Evolutionary conservation across 2,888 invertebrate genomes (phyloP).

Genomic region (Seira musarum): DNA sequence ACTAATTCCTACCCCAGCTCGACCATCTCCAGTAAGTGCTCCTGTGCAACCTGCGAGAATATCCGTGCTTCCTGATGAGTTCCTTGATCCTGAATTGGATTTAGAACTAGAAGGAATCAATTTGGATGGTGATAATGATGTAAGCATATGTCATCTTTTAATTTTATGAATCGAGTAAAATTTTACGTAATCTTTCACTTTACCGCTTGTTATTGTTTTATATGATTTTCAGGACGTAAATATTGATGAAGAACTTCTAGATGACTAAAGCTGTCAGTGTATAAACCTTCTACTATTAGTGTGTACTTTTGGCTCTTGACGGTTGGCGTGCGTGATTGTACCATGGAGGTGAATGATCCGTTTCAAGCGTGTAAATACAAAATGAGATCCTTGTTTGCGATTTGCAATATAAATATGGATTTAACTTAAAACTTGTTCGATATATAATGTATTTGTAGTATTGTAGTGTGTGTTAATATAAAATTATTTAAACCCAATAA

Average conservation of each 20-base stretch:
- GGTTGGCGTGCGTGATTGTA: neutral
- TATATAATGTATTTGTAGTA: constrained; percentile 20
- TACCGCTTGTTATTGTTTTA: neutral
- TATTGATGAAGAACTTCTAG: constrained; percentile 82
- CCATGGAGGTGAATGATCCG: constrained; percentile 28
- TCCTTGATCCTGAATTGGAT: constrained; percentile 82
- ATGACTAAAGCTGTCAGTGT: constrained; percentile 72
- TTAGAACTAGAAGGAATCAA: constrained; percentile 87
- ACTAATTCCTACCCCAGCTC: constrained; percentile 42
- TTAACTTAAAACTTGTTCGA: neutral
- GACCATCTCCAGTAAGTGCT: constrained; percentile 1
- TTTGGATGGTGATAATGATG: constrained; percentile 85
- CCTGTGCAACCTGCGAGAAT: constrained; percentile 51
- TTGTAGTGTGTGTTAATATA: constrained; percentile 18
- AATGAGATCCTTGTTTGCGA: neutral
- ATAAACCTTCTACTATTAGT: neutral
- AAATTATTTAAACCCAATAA: constrained; percentile 38
- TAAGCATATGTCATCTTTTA: constrained; percentile 70
- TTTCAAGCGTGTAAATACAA: constrained; percentile 1
- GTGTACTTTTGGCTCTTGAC: neutral
- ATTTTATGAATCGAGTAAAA: neutral
- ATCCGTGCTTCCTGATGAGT: constrained; percentile 71
- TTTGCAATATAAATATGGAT: constrained; percentile 22
- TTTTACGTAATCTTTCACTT: constrained; percentile 49
- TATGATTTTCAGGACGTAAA: constrained; percentile 79